Conservation (phyloP, 30 jellyfish, hydroid and myxozoan species). For the Turritopsis dohrnii region DNA sequence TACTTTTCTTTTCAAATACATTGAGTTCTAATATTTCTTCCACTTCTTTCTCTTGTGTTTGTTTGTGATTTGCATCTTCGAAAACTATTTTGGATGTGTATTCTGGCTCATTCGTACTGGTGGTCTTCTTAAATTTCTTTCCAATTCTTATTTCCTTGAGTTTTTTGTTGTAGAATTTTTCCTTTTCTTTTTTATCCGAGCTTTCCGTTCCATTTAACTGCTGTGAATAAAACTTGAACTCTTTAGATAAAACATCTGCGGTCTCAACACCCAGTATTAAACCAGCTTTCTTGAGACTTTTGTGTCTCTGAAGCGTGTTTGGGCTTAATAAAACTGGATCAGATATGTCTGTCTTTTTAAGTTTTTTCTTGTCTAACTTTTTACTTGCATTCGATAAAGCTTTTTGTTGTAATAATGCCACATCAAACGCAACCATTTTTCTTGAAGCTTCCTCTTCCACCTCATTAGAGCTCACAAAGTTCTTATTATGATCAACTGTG, state of each 20-base stretch:
- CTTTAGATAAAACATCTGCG: constrained; percentile 24
- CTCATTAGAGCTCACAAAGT: neutral
- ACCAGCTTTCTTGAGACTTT: constrained; percentile 19
- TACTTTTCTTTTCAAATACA: constrained; percentile 22
- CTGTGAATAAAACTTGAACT: neutral
- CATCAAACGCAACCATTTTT: constrained; percentile 27
- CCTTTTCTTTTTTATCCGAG: neutral
- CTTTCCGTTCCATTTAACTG: neutral
- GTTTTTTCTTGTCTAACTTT: constrained; percentile 7
- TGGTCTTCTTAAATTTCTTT: neutral
- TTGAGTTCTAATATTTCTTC: constrained; percentile 14
- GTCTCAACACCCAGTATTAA: constrained; percentile 15
- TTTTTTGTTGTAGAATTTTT: constrained; percentile 13
- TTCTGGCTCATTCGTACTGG: constrained; percentile 18
- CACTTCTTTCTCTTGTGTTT: neutral
- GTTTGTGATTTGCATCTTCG: neutral
- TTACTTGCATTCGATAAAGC: neutral
- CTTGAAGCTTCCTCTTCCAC: neutral
- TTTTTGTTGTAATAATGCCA: constrained; percentile 11
- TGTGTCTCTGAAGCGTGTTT: constrained; percentile 11
- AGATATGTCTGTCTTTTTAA: constrained; percentile 23
- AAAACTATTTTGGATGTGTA: constrained; percentile 8
- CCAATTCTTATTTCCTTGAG: neutral
- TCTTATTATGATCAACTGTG: constrained; percentile 3
- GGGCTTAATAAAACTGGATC: constrained; percentile 35